phyloP scores from a whole-genome alignment of 2,113 vertebrate genomes.

The Heptranchias perlo region DNA sequence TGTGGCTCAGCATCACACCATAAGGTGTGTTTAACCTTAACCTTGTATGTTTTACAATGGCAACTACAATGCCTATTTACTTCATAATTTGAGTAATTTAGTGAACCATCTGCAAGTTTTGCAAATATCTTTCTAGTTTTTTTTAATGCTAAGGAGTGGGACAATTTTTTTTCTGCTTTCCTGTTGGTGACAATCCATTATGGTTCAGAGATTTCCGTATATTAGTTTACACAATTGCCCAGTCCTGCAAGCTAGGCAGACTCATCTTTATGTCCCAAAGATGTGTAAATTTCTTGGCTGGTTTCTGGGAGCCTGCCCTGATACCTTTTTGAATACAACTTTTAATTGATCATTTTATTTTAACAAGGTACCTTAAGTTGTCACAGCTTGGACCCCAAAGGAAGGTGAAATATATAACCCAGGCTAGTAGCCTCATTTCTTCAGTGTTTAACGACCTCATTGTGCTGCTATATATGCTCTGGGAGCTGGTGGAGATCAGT shows the following conservation, averaged over 20 bases:
- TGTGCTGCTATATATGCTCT: not conserved
- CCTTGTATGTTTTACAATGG: not conserved
- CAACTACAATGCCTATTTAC: not conserved
- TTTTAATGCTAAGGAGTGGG: not conserved
- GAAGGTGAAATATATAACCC: not conserved
- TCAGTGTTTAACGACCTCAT: not conserved
- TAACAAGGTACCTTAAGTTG: too few relatives aligned
- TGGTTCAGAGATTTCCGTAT: not conserved
- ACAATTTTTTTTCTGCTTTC: not conserved
- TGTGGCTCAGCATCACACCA: not conserved
- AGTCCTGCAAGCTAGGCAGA: not conserved
- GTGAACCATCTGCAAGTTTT: not conserved
- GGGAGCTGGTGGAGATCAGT: not conserved
- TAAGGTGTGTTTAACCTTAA: not conserved
- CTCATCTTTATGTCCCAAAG: not conserved
- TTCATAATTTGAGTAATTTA: not conserved
- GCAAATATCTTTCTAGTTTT: not conserved
- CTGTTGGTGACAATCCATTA: not conserved
- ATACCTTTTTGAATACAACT: not conserved
- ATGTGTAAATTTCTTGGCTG: not conserved
- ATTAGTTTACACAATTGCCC: not conserved
- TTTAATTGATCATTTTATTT: not conserved
- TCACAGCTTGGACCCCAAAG: not conserved
- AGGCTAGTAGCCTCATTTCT: not conserved
- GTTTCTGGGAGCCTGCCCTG: not conserved